A percentile compares a stretch with the other conserved stretches of the same genome.
phyloP scores from a whole-genome alignment of 2,888 invertebrate genomes.

The Caenorhabditis doughertyi region DNA sequence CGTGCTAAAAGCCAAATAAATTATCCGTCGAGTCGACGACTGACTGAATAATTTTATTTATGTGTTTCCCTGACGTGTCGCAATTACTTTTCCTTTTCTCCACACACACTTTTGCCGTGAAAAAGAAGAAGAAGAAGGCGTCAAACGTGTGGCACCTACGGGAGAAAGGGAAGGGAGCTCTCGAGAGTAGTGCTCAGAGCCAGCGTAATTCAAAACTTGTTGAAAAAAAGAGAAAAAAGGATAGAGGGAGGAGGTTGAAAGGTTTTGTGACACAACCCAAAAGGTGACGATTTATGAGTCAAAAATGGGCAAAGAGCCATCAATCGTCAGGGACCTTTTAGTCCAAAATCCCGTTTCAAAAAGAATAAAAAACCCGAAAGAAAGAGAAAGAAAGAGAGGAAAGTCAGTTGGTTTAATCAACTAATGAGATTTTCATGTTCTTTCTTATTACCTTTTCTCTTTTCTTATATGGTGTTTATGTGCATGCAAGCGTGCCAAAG shows the following conservation, averaged over 20 bases:
- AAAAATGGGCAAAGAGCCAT: conserved; percentile 39
- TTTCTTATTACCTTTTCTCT: conserved; percentile 31
- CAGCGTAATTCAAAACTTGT: conserved; percentile 62
- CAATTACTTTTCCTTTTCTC: conserved; percentile 54
- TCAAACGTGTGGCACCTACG: background rate
- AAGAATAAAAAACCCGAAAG: background rate
- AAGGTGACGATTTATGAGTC: conserved; percentile 60
- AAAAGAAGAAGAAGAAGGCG: conserved; percentile 3
- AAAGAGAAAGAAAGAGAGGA: background rate
- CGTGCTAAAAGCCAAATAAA: conserved; percentile 65
- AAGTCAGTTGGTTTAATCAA: conserved; percentile 47
- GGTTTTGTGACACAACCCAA: conserved; percentile 28
- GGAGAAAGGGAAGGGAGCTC: no score
- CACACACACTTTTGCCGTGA: background rate
- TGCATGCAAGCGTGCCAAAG: conserved; percentile 12
- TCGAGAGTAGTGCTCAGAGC: background rate
- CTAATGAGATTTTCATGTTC: conserved; percentile 63
- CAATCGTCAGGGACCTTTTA: conserved; percentile 50
- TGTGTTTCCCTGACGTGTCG: conserved; percentile 65
- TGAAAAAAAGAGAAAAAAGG: conserved; percentile 35
- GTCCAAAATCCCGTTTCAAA: background rate
- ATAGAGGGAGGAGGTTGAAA: conserved; percentile 2
- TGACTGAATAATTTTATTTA: conserved; percentile 67
- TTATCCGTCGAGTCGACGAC: conserved; percentile 46
- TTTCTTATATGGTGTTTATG: conserved; percentile 23